Percentiles rank a stretch among this genome's conserved stretches.
Evolutionary conservation across 2,113 vertebrate species (phyloP).

Genomic region (Dipodomys stephensi): DNA sequence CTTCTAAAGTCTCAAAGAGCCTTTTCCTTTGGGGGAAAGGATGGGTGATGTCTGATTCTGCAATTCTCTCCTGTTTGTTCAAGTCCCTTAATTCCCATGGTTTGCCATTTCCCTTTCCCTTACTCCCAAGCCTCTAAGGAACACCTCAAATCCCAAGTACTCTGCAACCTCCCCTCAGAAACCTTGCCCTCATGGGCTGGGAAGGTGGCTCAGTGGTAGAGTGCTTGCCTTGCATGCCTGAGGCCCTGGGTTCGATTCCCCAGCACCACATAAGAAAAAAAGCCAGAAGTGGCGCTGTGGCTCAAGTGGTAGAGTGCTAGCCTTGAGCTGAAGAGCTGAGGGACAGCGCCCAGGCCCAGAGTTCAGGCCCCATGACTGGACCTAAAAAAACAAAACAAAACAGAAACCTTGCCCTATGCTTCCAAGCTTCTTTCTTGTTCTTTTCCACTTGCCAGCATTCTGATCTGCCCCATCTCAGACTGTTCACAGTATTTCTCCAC

Average conservation of each 20-base stretch:
- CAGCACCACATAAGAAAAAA: no score
- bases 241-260: no score
- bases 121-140: not conserved
- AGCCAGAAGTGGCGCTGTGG: no score
- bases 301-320: no score
- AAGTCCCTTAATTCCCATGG: not conserved
- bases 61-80: not conserved
- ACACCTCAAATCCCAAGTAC: not conserved
- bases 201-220: no score
- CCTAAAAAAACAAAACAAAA: no score
- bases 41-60: not conserved
- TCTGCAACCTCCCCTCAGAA: not conserved
- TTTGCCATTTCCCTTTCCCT: slow-evolving; percentile 28
- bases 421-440: no score
- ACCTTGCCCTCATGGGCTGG: not conserved
- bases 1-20: not conserved
- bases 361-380: no score
- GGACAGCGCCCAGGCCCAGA: no score
- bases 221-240: no score
- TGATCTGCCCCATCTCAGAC: not conserved
- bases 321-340: no score
- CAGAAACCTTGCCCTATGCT: not conserved
- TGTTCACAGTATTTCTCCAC: not conserved
- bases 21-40: not conserved
- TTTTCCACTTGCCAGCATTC: not conserved